Evolutionary conservation across 2,888 invertebrate species (phyloP).

Genomic region (Seladonia tumulorum): DNA sequence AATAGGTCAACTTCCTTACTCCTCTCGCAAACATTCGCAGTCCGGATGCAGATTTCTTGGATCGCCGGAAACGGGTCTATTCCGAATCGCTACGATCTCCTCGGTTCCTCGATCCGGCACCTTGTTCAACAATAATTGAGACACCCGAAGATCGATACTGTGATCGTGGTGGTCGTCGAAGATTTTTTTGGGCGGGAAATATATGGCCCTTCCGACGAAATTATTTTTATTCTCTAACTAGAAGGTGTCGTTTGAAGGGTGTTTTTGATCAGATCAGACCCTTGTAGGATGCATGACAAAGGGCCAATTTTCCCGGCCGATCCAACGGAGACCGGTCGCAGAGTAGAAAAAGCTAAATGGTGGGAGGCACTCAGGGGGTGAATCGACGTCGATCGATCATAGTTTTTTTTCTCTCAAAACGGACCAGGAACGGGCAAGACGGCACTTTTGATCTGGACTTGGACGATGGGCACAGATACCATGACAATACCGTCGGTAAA

Average conservation of each 20-base stretch:
- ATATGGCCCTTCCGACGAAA: neutral
- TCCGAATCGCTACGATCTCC: neutral
- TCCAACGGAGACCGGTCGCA: neutral
- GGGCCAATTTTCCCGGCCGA: neutral
- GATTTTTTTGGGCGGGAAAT: neutral
- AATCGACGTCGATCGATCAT: conserved; percentile 20
- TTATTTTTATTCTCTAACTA: neutral
- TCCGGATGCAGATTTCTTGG: neutral
- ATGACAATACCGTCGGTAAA: conserved; percentile 56
- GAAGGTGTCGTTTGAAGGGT: neutral
- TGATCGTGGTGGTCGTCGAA: neutral
- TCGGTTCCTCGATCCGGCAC: neutral
- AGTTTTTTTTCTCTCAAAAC: neutral
- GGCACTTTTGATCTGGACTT: conserved; percentile 50
- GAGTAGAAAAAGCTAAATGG: neutral
- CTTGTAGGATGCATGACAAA: neutral
- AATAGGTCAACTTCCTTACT: neutral
- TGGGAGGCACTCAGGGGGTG: neutral
- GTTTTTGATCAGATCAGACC: no score
- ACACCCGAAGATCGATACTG: neutral
- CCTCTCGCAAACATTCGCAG: neutral
- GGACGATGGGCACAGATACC: conserved; percentile 49
- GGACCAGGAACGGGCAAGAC: conserved; percentile 27
- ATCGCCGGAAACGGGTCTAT: conserved; percentile 20
- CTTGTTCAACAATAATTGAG: neutral